Percentiles rank a stretch among this genome's conserved stretches.
Conservation (phyloP, 2,888 invertebrate species). For the Muschampia staudingeri region DNA sequence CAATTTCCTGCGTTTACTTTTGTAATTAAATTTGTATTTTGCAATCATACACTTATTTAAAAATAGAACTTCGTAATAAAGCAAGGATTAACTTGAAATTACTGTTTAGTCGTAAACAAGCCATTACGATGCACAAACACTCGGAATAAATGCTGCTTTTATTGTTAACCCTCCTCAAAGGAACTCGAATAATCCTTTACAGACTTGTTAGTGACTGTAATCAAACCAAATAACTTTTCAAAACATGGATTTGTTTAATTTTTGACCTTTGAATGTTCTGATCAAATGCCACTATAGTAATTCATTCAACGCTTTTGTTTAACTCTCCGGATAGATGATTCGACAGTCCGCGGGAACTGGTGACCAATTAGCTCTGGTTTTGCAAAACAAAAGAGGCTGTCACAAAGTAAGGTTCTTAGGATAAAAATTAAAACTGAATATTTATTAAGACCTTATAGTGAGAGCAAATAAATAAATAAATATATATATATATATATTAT, state of each 20-base stretch:
- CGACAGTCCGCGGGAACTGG: no score
- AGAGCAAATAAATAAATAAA: no score
- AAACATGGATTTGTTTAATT: neutral
- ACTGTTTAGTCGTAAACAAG: conserved; percentile 15
- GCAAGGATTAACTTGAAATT: neutral
- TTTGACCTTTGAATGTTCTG: neutral
- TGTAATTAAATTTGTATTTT: neutral
- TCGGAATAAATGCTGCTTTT: conserved; percentile 13
- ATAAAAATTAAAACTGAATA: no score
- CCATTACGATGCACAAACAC: neutral
- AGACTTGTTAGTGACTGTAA: neutral
- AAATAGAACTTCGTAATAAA: neutral
- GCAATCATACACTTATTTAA: neutral
- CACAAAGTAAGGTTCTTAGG: no score
- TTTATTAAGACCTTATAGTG: no score
- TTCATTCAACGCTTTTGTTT: neutral
- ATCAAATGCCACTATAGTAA: neutral
- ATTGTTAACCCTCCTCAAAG: neutral
- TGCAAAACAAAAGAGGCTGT: no score
- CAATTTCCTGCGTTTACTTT: neutral
- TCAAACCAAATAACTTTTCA: conserved; percentile 12
- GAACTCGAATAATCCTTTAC: neutral
- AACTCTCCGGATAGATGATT: neutral
- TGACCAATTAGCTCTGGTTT: no score
- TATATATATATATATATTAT: no score